Base-by-base conservation (phyloP, 2,888 invertebrate genomes). In the Hetaerina titia region DNA sequence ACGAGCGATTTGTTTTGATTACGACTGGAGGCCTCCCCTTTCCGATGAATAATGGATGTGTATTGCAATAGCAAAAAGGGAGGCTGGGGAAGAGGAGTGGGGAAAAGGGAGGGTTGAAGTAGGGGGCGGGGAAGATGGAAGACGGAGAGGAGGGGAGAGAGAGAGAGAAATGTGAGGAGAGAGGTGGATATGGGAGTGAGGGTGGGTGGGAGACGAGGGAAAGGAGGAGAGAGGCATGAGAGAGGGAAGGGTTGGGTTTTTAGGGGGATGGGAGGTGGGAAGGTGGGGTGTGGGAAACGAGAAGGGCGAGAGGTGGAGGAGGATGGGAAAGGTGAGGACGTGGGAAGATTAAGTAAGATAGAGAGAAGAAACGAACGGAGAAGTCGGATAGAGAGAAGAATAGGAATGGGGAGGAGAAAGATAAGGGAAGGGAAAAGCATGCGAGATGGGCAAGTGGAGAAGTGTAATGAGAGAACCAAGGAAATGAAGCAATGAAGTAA, bases 1-100 rank as follows among this genome's bases (percentile, higher is more conserved):
- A 95, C 95, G 95, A 95, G 92, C 95, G 95, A 95, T 95, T 95
- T 95, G 95, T 95, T 95, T 95, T 95, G 95, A 95, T 95, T 95
- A 95, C 95, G 95, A 90, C 31, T 90, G 74, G 95, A 25, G 89
- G 94, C 95, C 95, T 95, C 95, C 89, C 95, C 95, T 95, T 94
- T 95, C 95, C 95, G 94, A 95, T 95, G 95, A 95, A 95, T 95
- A 95, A 95, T 95, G 95, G 95, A 95, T 95, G 95, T 95, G 95
- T 95, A 95, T 95, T 95, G 95, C 95, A 95, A 95, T 95, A 95
- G 95, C 95, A 95, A 95, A 95, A 95, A 95, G 95, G 95, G 94
- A 92, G 92, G 92, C 45, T 25, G 25, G 19, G 69, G 69, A 45
- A 17, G 31, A 57, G 63, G 60, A 56, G 92, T 19, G 56, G 56